Percentiles rank a stretch among this genome's conserved stretches.
These are phyloP conservation scores for Brienomyrus brachyistius DNA, from an alignment of 2,113 vertebrate species.

Conservation along the genomic window DNA sequence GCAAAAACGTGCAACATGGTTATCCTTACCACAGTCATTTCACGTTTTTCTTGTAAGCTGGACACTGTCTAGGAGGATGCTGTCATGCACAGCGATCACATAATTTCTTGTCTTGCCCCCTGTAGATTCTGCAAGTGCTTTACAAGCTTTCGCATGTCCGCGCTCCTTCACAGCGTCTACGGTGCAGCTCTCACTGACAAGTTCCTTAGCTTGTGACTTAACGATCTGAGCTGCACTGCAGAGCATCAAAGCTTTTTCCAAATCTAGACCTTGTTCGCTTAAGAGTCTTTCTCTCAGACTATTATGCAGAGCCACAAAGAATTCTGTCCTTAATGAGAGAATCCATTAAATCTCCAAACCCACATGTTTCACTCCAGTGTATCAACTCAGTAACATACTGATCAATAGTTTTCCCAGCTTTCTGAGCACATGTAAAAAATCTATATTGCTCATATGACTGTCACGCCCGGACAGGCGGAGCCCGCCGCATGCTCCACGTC, in stretches of 20 bases:
- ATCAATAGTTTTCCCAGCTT: slow-evolving; percentile 11
- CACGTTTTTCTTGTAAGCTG: neutral
- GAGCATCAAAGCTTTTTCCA: neutral
- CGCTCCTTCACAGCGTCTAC: neutral
- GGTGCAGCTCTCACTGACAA: neutral
- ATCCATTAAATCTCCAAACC: neutral
- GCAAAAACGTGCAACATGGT: neutral
- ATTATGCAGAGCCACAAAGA: neutral
- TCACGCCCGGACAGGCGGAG: no score
- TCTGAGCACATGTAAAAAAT: slow-evolving; percentile 12
- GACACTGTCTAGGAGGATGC: neutral
- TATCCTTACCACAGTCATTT: neutral
- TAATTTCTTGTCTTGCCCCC: neutral
- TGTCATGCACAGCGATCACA: neutral
- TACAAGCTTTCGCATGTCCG: neutral
- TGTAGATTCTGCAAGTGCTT: neutral
- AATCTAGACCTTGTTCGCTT: neutral
- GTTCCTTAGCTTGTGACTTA: neutral
- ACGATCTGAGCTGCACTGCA: neutral
- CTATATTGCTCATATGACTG: neutral
- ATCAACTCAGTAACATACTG: slow-evolving; percentile 6
- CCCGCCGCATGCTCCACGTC: no score
- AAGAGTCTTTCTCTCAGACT: neutral
- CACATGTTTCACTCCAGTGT: neutral
- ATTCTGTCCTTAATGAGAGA: neutral